Base-by-base conservation (phyloP, 1,140 invertebrate genomes). In the Nasonia vitripennis region DNA sequence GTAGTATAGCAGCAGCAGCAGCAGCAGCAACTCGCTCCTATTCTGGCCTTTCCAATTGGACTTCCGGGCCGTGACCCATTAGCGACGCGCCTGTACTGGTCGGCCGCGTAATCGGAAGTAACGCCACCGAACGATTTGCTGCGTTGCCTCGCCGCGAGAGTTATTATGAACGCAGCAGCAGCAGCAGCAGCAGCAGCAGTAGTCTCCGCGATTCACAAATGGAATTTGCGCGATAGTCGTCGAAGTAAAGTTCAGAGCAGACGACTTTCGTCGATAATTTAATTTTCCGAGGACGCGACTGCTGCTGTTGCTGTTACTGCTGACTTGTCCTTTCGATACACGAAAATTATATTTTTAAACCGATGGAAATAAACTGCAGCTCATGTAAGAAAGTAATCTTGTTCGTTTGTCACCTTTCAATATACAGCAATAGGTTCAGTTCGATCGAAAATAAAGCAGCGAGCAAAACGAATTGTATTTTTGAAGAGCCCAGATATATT, bases 41-140 rank as follows among this genome's bases (percentile, higher is more conserved):
- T 62, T 62, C 55, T 62, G 20, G 55, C 20, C 20, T 62, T 62
- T 62, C 23, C 73, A 82, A 74, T 82, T 74, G 70, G 71, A 34
- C 81, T 82, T 82, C 51, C 70, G 70, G 48, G 0, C n/a, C 23
- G 55, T n/a, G 20, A 71, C 0, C 67, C 68, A 51, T 81, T 81
- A 70, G 45, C 41, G 23, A 7, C 17, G 55, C 55, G 55, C 20
- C 55, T 62, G 20, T 27, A 48, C 11, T 55, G 45, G 41, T 45
- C 27, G 71, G 37, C 12, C 73, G 34, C 20, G 81, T 83, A 83
- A 83, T 77, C 81, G 73, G 73, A 83, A 83, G 71, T 48, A 77
- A 51, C 31, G 80, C 45, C 55, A 41, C 37, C 20, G 67, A 81
- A 48, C 37, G 34, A 74, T 82, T 82, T 73, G 68, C 37, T 51